Evolutionary conservation across 1,140 invertebrate genomes (phyloP).

Genomic region (Chymomyza costata): DNA sequence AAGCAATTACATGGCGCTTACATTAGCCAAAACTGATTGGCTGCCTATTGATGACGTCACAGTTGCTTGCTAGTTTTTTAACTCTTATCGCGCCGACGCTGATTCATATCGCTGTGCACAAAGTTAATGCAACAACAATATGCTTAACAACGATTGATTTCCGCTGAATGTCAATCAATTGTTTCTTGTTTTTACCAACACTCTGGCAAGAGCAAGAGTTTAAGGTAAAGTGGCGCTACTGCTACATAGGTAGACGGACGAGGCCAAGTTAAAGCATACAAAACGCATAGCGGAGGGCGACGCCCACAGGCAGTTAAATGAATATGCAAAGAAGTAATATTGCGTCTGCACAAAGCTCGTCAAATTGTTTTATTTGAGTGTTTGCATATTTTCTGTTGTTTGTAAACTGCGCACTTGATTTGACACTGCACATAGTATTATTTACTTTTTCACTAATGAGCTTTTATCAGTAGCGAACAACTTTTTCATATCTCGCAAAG

Average conservation of each 20-base stretch:
- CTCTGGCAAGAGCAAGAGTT: conserved; percentile 37
- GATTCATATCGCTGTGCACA: conserved; percentile 47
- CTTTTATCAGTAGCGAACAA: conserved; percentile 52
- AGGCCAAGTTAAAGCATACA: conserved; percentile 30
- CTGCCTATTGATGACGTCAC: conserved; percentile 44
- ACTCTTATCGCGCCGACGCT: conserved; percentile 13
- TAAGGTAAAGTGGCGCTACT: conserved; percentile 15
- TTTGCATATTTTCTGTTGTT: conserved; percentile 11
- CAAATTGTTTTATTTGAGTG: conserved; percentile 5
- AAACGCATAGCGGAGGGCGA: conserved; percentile 1
- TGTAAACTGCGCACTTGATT: conserved; percentile 50
- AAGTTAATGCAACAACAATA: conserved; percentile 1
- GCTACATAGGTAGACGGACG: conserved; percentile 12
- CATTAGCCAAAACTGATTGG: conserved; percentile 53
- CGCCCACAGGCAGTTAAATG: too few relatives aligned
- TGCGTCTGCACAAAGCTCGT: too few relatives aligned
- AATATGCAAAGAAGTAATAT: too few relatives aligned
- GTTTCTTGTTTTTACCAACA: conserved; percentile 25
- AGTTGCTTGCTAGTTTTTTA: conserved; percentile 28
- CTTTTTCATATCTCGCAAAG: too few relatives aligned
- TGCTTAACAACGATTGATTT: conserved; percentile 24
- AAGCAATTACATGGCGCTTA: conserved; percentile 35
- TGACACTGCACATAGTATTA: conserved; percentile 35
- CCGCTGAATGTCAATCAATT: conserved; percentile 35
- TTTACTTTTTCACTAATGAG: conserved; percentile 52